A percentile compares a stretch with the other conserved stretches of the same genome.
These are phyloP conservation scores for Nowickia ferox DNA, from an alignment of 2,888 invertebrate genomes.

Conservation along the genomic window DNA sequence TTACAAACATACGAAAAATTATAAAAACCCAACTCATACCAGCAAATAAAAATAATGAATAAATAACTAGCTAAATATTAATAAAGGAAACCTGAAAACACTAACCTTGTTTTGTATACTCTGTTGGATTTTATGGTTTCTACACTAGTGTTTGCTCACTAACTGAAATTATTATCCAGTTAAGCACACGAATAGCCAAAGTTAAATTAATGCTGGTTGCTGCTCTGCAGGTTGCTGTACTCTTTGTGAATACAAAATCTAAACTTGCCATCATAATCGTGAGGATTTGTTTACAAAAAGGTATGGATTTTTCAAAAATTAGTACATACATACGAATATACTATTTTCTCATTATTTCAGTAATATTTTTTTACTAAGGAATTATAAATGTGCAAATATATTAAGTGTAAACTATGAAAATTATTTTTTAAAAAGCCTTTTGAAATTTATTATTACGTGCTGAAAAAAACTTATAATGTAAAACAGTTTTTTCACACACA, in stretches of 20 bases:
- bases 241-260: conserved; percentile 6
- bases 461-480: no score
- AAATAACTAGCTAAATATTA: no score
- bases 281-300: conserved; percentile 5
- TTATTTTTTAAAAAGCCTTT: no score
- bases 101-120: conserved; percentile 8
- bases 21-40: neutral
- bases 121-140: conserved; percentile 9
- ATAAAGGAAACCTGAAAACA: neutral
- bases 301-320: conserved; percentile 14
- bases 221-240: neutral
- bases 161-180: conserved; percentile 7
- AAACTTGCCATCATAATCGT: neutral
- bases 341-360: conserved; percentile 28
- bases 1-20: neutral
- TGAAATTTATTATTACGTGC: no score
- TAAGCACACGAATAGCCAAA: neutral
- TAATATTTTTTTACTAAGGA: neutral
- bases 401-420: no score
- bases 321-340: neutral
- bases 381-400: no score
- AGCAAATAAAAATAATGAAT: neutral
- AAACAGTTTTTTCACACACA: neutral
- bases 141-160: conserved; percentile 1
- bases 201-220: conserved; percentile 19